phyloP scores from a whole-genome alignment of 1,140 invertebrate genomes.

The Trachymyrmex cornetzi region DNA sequence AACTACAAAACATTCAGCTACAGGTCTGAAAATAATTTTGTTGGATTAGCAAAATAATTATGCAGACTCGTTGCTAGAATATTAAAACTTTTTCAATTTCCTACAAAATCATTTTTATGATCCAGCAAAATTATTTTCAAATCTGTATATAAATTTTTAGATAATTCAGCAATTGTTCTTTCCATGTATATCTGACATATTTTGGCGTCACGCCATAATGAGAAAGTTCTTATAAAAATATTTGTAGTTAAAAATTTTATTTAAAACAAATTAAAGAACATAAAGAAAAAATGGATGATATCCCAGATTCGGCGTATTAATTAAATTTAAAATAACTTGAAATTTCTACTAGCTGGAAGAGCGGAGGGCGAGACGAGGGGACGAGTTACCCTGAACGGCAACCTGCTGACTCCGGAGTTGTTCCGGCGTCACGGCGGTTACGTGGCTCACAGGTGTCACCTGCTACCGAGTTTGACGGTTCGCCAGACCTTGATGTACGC shows the following conservation, averaged over 20 bases:
- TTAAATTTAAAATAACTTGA: background rate
- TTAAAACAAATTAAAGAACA: background rate
- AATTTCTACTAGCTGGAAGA: slow-evolving; percentile 88
- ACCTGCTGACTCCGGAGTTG: slow-evolving; percentile 92
- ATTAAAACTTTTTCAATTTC: no score
- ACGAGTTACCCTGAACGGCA: slow-evolving; percentile 94
- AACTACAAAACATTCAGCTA: no score
- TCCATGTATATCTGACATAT: background rate
- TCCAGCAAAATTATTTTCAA: no score
- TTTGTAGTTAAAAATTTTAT: slow-evolving; percentile 32
- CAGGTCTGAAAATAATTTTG: no score
- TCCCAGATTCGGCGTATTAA: background rate
- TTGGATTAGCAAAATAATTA: no score
- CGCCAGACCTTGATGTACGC: slow-evolving; percentile 94
- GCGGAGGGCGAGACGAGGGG: slow-evolving; percentile 91
- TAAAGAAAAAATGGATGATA: background rate
- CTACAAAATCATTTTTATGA: no score
- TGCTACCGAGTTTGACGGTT: slow-evolving; percentile 94
- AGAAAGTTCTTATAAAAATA: background rate
- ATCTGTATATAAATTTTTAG: no score
- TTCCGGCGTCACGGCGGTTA: slow-evolving; percentile 95
- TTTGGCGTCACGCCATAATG: background rate
- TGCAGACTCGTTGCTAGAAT: no score
- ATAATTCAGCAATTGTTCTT: no score
- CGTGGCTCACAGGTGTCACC: slow-evolving; percentile 93